Base-by-base conservation (phyloP, 2,113 vertebrate genomes). In the Acrocephalus arundinaceus region DNA sequence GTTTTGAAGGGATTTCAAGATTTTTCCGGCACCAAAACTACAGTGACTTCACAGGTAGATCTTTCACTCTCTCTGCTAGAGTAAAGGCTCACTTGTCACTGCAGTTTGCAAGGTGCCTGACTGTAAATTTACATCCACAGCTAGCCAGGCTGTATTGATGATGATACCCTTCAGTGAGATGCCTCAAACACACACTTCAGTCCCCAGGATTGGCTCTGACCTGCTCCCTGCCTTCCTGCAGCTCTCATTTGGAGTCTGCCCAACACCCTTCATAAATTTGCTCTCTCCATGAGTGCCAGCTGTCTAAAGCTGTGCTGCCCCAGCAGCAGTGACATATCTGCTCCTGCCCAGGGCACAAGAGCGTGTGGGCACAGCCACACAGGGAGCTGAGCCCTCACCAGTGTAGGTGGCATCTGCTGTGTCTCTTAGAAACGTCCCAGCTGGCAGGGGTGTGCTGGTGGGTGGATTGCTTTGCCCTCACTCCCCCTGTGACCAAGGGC, bases 401-500 rank as follows among this genome's bases (percentile, higher is more conserved):
- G 45, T 0, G 35, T 71, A n/a, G 86, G 86, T 94, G 83, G 84
- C 76, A 75, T 91, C 73, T 90, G 77, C 83, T 65, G 68, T 71
- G 87, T n/a, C 66, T 67, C 41, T 37, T 1, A 61, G 78, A 81
- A 43, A 6, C 37, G 6, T 71, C 74, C 89, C 89, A 66, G 89
- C 93, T 89, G 93, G 77, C 84, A 65, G 87, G 61, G 79, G 1
- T 54, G 61, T 54, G 54, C 78, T 66, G 89, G 51, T 62, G 84
- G 82, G n/a, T 46, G 82, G 75, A 35, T 66, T 2, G 27, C 74
- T 83, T 15, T 63, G 74, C 35, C 4, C 48, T 93, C 66, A 5
- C 67, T 91, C 68, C 58, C 65, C 46, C 81, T 72, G 77, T n/a
- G 11, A 77, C 88, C 77, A 16, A 27, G 87, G 89, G 96, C 93